Evolutionary conservation across 2,113 vertebrate genomes (phyloP).

Genomic region (Emydocephalus ijimae): DNA sequence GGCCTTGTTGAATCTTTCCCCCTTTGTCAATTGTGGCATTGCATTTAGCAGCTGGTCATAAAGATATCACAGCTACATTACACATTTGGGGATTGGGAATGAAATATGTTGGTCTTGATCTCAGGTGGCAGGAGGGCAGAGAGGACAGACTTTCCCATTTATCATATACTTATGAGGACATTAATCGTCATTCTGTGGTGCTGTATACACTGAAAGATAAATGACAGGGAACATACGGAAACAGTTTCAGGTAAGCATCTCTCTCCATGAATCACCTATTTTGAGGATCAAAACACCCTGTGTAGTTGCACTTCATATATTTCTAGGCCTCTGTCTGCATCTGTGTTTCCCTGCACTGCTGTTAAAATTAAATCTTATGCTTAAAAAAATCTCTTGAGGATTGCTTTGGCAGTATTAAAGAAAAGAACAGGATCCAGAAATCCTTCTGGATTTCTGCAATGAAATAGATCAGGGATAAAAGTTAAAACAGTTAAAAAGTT

Average conservation of each 20-base stretch:
- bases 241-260: conserved; percentile 28
- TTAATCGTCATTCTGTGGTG: conserved; percentile 45
- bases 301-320: conserved; percentile 44
- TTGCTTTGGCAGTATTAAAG: conserved; percentile 16
- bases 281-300: conserved; percentile 51
- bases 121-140: conserved; percentile 37
- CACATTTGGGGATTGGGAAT: not conserved
- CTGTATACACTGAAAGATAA: conserved; percentile 43
- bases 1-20: not conserved
- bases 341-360: conserved; percentile 52
- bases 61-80: conserved; percentile 18
- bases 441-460: not conserved
- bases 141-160: conserved; percentile 31
- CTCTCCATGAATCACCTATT: conserved; percentile 27
- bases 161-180: conserved; percentile 44
- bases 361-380: conserved; percentile 61
- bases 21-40: not conserved
- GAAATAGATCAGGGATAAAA: not conserved
- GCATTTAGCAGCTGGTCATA: not conserved
- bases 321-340: conserved; percentile 56
- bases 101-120: conserved; percentile 53
- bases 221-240: conserved; percentile 57
- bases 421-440: conserved; percentile 18
- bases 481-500: not conserved
- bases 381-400: conserved; percentile 36